Evolutionary conservation across 2,113 vertebrate species (phyloP).

Genomic region (Perca flavescens): DNA sequence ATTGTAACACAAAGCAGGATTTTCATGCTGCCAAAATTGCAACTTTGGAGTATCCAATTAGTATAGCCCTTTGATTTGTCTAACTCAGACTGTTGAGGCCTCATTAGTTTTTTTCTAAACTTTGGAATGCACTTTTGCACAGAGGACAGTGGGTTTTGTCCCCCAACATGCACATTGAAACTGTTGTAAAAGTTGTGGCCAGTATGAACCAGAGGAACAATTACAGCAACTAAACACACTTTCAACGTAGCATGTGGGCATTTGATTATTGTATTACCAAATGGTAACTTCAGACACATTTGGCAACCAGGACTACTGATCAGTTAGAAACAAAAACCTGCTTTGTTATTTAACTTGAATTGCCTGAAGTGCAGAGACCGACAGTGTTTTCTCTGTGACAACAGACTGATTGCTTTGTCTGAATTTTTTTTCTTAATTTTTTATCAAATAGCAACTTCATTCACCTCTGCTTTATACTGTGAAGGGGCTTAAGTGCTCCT

Average conservation of each 20-base stretch:
- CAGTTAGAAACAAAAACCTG: constrained; percentile 15
- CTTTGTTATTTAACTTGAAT: constrained; percentile 25
- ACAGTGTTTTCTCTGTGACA: constrained; percentile 13
- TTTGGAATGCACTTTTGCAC: background rate
- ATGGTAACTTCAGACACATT: background rate
- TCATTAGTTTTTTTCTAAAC: background rate
- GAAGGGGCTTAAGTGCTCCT: constrained; percentile 55
- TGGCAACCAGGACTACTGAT: background rate
- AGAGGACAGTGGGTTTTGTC: background rate
- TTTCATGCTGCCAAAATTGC: background rate
- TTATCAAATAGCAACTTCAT: constrained; percentile 37
- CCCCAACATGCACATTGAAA: background rate
- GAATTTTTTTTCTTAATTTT: background rate
- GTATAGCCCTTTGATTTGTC: background rate
- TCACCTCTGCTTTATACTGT: constrained; percentile 46
- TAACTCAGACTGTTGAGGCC: background rate
- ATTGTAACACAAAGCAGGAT: background rate
- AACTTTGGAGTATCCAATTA: background rate
- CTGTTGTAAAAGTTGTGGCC: no score
- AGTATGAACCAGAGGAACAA: background rate
- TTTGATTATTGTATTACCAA: background rate
- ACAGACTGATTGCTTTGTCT: constrained; percentile 16
- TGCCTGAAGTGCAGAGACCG: constrained; percentile 5
- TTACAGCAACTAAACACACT: background rate
- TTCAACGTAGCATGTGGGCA: background rate